A percentile compares a stretch with the other conserved stretches of the same genome.
phyloP scores from a whole-genome alignment of 2,888 invertebrate species.

The Diogma glabrata region DNA sequence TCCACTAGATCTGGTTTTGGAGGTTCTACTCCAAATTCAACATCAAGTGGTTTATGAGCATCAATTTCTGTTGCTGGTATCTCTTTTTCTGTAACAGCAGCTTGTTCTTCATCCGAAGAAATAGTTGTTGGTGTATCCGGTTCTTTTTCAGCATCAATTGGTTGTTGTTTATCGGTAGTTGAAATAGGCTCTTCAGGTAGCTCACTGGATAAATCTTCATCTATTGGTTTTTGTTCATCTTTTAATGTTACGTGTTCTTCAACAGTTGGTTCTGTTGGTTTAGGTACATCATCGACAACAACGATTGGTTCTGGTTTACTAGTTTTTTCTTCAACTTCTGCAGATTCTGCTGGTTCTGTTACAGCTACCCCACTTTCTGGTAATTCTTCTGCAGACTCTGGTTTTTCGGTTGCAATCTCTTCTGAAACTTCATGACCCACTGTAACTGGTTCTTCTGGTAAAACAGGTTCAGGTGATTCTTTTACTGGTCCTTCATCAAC shows the following conservation, averaged over 20 bases:
- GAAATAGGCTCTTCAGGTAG: conserved; percentile 20
- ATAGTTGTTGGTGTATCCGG: background rate
- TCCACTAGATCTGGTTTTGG: too few relatives aligned
- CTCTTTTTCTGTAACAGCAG: conserved; percentile 11
- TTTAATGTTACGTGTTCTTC: conserved; percentile 18
- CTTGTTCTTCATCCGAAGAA: conserved; percentile 1
- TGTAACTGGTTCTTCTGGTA: background rate
- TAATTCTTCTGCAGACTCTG: background rate
- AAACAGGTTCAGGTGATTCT: background rate
- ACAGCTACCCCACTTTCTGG: background rate
- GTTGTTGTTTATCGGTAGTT: conserved; percentile 4
- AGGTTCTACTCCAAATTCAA: conserved; percentile 1
- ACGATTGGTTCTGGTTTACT: conserved; percentile 16
- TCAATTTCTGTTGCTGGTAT: conserved; percentile 11
- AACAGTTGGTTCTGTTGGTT: conserved; percentile 12
- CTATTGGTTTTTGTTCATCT: conserved; percentile 11
- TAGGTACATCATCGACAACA: conserved; percentile 13
- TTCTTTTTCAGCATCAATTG: background rate
- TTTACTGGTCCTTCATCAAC: background rate
- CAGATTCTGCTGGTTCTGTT: background rate
- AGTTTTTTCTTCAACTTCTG: conserved; percentile 1
- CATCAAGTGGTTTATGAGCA: background rate
- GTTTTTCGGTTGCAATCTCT: background rate
- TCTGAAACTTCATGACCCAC: background rate
- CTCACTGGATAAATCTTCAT: conserved; percentile 11